Evolutionary conservation across 1,140 invertebrate species (phyloP).

Genomic region (Drosophila suzukii): DNA sequence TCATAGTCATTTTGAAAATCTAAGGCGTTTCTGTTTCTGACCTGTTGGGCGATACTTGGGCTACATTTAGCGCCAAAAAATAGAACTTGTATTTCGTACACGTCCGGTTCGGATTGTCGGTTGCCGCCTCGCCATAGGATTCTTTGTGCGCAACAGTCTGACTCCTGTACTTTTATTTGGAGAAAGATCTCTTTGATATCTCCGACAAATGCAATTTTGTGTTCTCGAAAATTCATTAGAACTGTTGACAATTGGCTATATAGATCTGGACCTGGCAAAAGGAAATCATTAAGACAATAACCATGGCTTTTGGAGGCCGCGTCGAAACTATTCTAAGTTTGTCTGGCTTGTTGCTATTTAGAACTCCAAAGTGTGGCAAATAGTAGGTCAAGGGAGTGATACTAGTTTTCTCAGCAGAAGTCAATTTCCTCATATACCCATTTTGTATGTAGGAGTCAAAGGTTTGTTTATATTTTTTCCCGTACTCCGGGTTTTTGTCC

Average conservation of each 20-base stretch:
- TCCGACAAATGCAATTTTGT: not conserved
- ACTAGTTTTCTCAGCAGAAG: not conserved
- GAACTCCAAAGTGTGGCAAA: constrained; percentile 27
- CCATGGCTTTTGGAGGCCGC: constrained; percentile 6
- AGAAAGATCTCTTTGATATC: constrained; percentile 15
- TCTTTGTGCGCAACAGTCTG: constrained; percentile 13
- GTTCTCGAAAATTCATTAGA: constrained; percentile 20
- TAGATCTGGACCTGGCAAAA: constrained; percentile 22
- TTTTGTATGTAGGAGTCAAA: constrained; percentile 8
- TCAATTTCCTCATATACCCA: constrained; percentile 8
- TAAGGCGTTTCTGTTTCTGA: constrained; percentile 58
- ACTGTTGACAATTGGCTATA: constrained; percentile 17
- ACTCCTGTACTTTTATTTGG: constrained; percentile 15
- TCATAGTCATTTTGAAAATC: constrained; percentile 37
- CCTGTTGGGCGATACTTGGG: constrained; percentile 22
- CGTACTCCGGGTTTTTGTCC: constrained; percentile 1
- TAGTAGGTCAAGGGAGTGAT: constrained; percentile 16
- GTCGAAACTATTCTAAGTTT: constrained; percentile 26
- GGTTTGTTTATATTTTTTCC: constrained; percentile 1
- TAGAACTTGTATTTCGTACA: constrained; percentile 34
- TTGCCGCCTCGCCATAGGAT: constrained; percentile 17
- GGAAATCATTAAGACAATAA: constrained; percentile 31
- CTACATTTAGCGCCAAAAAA: constrained; percentile 33
- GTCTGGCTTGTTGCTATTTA: constrained; percentile 28
- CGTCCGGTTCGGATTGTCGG: constrained; percentile 1